Conservation (phyloP, 2,888 invertebrate species). For the Lapara coniferarum region DNA sequence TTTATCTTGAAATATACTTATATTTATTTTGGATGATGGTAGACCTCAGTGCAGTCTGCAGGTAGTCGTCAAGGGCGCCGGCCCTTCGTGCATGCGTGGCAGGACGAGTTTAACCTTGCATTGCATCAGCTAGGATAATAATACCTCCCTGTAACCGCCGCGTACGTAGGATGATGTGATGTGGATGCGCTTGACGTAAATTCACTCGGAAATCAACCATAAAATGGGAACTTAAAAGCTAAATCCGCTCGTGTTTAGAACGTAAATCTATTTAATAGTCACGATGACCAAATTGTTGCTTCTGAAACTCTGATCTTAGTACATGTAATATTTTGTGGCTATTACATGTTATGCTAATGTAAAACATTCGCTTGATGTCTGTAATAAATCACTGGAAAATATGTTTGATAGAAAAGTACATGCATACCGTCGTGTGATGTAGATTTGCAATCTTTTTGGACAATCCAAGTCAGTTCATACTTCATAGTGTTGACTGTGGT, state of each 20-base stretch:
- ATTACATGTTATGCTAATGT: background rate
- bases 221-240: conserved; percentile 53
- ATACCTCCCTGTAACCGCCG: conserved; percentile 5
- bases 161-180: conserved; percentile 31
- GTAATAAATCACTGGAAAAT: background rate
- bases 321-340: conserved; percentile 1
- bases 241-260: conserved; percentile 44
- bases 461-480: background rate
- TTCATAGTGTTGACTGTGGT: conserved; percentile 27
- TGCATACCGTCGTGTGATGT: too few species aligned
- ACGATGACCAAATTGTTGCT: conserved; percentile 33
- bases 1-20: conserved; percentile 24
- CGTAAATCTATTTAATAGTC: conserved; percentile 40
- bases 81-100: conserved; percentile 30
- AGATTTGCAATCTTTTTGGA: too few species aligned
- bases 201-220: conserved; percentile 58
- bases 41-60: conserved; percentile 28
- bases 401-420: background rate
- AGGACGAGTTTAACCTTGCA: conserved; percentile 39
- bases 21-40: conserved; percentile 29
- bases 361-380: conserved; percentile 5
- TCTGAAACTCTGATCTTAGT: conserved; percentile 22
- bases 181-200: conserved; percentile 50
- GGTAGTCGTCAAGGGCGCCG: conserved; percentile 43
- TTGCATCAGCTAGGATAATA: conserved; percentile 41